phyloP scores from a whole-genome alignment of 53 echinoderm and acorn worm species.

The Henricia sp. region DNA sequence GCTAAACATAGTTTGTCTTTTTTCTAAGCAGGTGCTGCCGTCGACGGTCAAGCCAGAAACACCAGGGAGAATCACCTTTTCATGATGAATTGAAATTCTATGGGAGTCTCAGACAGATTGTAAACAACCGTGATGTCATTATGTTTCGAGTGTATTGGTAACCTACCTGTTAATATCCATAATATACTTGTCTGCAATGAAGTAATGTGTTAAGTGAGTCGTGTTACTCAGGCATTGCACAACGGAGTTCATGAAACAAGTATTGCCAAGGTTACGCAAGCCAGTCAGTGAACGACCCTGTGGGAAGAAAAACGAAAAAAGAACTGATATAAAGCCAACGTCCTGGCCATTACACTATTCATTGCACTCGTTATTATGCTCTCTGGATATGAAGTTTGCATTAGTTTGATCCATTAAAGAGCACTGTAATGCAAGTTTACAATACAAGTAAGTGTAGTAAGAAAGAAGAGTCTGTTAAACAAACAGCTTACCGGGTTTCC shows the following conservation, averaged over 20 bases:
- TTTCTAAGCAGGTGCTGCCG: too few species aligned
- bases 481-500: slow-evolving; percentile 77
- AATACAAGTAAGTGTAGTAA: background rate
- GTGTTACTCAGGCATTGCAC: slow-evolving; percentile 93
- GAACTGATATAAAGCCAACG: background rate
- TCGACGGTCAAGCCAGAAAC: too few species aligned
- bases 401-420: background rate
- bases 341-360: background rate
- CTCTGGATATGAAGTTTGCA: too few species aligned
- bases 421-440: background rate
- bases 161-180: slow-evolving; percentile 88
- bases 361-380: too few species aligned
- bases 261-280: slow-evolving; percentile 94
- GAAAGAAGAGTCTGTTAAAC: background rate
- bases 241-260: slow-evolving; percentile 98
- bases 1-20: too few species aligned
- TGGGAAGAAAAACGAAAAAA: background rate
- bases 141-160: too few species aligned
- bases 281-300: slow-evolving; percentile 94
- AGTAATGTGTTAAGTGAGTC: slow-evolving; percentile 79
- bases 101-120: too few species aligned
- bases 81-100: too few species aligned
- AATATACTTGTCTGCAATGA: slow-evolving; percentile 79
- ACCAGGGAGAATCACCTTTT: too few species aligned
- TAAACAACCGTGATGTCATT: too few species aligned